These are phyloP conservation scores for Alcis repandata DNA, from an alignment of 2,888 invertebrate species.

Conservation along the genomic window DNA sequence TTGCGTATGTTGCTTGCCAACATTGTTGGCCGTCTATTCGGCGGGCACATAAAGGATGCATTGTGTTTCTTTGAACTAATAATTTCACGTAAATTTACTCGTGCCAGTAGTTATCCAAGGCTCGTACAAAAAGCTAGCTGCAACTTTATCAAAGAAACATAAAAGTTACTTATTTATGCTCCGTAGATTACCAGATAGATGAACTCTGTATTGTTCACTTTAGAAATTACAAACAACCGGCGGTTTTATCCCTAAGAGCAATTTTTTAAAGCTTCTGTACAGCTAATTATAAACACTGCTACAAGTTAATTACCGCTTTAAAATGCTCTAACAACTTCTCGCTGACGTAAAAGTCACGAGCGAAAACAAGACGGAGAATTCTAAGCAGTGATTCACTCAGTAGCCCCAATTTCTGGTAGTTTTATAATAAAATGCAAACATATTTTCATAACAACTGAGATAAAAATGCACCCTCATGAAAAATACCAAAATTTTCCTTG, in stretches of 20 bases:
- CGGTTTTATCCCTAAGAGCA: too few species aligned
- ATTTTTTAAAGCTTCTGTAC: too few species aligned
- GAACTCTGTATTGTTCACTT: too few species aligned
- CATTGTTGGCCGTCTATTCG: conserved; percentile 26
- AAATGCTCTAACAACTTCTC: too few species aligned
- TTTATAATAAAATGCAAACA: not conserved
- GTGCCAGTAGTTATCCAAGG: not conserved
- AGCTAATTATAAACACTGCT: too few species aligned
- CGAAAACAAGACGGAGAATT: too few species aligned
- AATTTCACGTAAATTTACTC: conserved; percentile 44
- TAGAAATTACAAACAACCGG: too few species aligned
- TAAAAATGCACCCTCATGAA: not conserved
- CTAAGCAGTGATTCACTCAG: too few species aligned
- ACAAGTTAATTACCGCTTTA: too few species aligned
- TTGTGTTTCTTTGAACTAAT: conserved; percentile 40
- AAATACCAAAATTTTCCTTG: conserved; percentile 5
- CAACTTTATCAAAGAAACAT: conserved; percentile 12
- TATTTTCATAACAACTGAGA: not conserved
- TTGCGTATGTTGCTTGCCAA: conserved; percentile 34
- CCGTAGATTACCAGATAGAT: too few species aligned
- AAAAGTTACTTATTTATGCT: conserved; percentile 2
- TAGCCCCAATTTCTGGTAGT: not conserved
- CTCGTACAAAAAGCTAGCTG: not conserved
- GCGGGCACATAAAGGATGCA: conserved; percentile 35
- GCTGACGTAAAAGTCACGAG: too few species aligned